Evolutionary conservation across 2,797 vertebrate genomes (phyloP), one percentile per base, ranked within the genome.

Genomic region (Anisognathus igniventris): DNA sequence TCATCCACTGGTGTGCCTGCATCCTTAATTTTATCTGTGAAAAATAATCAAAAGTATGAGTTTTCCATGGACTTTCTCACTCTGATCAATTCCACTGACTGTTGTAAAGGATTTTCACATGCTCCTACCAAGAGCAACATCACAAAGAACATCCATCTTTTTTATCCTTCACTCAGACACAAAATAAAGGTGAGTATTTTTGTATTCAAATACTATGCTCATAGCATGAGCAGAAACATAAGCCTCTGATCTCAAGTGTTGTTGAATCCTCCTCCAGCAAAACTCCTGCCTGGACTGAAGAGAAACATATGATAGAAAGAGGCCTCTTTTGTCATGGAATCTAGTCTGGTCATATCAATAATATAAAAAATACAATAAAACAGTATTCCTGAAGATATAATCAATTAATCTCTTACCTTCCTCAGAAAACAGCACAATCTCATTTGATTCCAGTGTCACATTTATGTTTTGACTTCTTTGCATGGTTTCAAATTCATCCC

Each of bases 1-100:
- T 98, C 97, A 30, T 97, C 96, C 39, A 92, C 45, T 10, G 96
- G 93, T 12, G 97, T 97, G 74, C 96, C 97, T 86, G 97, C 92
- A 73, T 92, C 94, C 17, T 97, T 95, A 48, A 95, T 86, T 92
- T 97, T 95, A 81, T 96, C 97, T 98, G 92, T 65, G 94, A 94
- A 90, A 97, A 53, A 96, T 22, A n/a, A 85, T 10, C 13, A 53
- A 7, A 21, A 62, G 12, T 47, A 21, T 12, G 10, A 70, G n/a
- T 67, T 93, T 92, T 91, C 28, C 47, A 30, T n/a, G 48, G 35
- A 13, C 11, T 44, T 80, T 30, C 21, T 92, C 30, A n/a, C 9
- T n/a, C 35, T 73, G 42, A 54, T 72, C 61, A 74, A 61, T 60
- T 62, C 39, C 23, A 51, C 23, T 57, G 30, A 72, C 30, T 39